A percentile compares a stretch with the other conserved stretches of the same genome.
Conservation (phyloP, 2,113 vertebrate species). For the Pimephales promelas region DNA sequence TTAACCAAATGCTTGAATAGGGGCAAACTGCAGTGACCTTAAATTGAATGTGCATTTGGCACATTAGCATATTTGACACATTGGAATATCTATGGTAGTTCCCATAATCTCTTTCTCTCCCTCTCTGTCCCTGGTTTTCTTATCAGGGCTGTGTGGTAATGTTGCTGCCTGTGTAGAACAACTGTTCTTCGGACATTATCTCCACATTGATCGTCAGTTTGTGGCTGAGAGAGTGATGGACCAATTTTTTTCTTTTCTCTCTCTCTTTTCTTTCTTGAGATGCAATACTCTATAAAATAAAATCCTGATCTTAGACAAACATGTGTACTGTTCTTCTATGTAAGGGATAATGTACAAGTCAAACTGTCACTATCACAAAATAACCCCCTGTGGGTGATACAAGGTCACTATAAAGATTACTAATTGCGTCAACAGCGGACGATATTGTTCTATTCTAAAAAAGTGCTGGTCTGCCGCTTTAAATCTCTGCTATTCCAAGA, state of each 20-base stretch:
- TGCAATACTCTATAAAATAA: neutral
- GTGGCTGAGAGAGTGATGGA: neutral
- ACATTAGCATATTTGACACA: neutral
- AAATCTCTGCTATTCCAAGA: no score
- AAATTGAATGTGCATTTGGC: neutral
- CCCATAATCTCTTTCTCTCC: neutral
- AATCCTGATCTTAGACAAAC: neutral
- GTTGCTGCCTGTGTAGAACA: constrained; percentile 3
- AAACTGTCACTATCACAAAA: neutral
- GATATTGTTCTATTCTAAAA: no score
- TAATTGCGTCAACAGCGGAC: no score
- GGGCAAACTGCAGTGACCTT: neutral
- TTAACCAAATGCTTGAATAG: neutral
- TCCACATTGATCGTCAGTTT: neutral
- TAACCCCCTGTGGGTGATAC: neutral
- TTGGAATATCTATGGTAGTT: constrained; percentile 13
- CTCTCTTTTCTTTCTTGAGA: neutral
- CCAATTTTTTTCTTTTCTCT: no score
- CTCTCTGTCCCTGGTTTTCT: neutral
- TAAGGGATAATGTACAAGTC: neutral
- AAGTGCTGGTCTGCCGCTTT: no score
- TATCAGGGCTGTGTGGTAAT: constrained; percentile 22
- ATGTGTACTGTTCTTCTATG: neutral
- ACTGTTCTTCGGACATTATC: constrained; percentile 20
- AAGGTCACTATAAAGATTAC: no score